Base-by-base conservation (phyloP, 2,888 invertebrate genomes). In the Eulithis prunata region DNA sequence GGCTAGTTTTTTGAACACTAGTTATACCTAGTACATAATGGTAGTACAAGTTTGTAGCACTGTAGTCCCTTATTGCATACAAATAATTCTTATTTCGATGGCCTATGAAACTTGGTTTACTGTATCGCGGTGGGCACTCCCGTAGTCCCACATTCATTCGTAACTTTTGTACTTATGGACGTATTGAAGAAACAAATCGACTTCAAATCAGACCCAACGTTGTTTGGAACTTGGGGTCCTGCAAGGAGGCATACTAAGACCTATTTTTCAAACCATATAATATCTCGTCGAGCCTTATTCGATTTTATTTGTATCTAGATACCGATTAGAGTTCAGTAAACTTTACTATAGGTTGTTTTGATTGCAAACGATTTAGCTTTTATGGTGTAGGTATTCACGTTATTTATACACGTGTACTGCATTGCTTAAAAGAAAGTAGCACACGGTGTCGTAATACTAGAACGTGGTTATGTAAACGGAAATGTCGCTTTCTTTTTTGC, bases 81-180 rank as follows among this genome's bases (percentile, higher is more conserved):
- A 57, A 53, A 53, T 56, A 45, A 54, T 53, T 49, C 53, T 55
- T 60, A 68, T 52, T 68, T 61, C 68, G 68, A 68, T 68, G 57
- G 49, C 45, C 28, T 60, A 60, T 56, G 46, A 64, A 71, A 69
- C 57, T 36, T 68, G 63, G 64, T 62, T 54, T 68, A 59, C 46
- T 54, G 61, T 38, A 54, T 55, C 62, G 65, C 71, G 72, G 71
- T 72, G 74, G 74, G 72, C 66, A 64, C 71, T 68, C 69, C 64
- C 58, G 52, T 71, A 68, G 74, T 70, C 74, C 73, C 73, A 72
- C 69, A 43, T 55, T 57, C 68, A 43, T 57, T 57, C 41, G 53
- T 64, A 55, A 66, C 54, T 59, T 73, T 74, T 72, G 72, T 74
- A 72, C 72, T 71, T 65, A 67, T 62, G 7, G 59, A 62, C 57